These are phyloP conservation scores for Cephus pulcher DNA, from an alignment of 2,888 invertebrate genomes.

Conservation along the genomic window DNA sequence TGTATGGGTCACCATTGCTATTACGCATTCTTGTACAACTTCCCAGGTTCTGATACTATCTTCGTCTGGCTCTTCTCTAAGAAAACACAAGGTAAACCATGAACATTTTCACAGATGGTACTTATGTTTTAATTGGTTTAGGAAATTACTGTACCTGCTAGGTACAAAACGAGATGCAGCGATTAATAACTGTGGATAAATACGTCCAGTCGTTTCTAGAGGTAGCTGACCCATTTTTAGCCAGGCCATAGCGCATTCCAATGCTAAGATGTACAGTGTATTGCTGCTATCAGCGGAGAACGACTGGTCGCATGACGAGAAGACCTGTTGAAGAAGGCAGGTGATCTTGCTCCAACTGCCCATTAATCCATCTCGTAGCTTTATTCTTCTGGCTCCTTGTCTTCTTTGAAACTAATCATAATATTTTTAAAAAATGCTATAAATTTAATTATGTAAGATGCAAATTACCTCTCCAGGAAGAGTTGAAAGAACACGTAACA, in stretches of 20 bases:
- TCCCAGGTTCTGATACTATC: slow-evolving; percentile 49
- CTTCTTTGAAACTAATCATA: slow-evolving; percentile 44
- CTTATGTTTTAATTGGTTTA: not conserved
- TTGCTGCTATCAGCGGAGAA: slow-evolving; percentile 34
- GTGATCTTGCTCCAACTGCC: slow-evolving; percentile 53
- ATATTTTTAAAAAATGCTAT: slow-evolving; percentile 19
- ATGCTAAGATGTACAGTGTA: slow-evolving; percentile 45
- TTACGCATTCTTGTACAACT: slow-evolving; percentile 54
- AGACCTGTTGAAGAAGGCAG: slow-evolving; percentile 57
- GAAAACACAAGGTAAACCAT: not conserved
- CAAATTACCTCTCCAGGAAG: slow-evolving; percentile 86
- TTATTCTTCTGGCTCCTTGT: slow-evolving; percentile 33
- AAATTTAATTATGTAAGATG: slow-evolving; percentile 20
- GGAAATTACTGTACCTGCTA: slow-evolving; percentile 33
- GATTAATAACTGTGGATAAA: slow-evolving; percentile 53
- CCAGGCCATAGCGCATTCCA: slow-evolving; percentile 59
- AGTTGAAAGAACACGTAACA: slow-evolving; percentile 86
- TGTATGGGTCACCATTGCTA: slow-evolving; percentile 45
- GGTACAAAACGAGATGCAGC: slow-evolving; percentile 56
- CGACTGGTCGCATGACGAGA: slow-evolving; percentile 46
- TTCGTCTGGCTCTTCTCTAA: slow-evolving; percentile 41
- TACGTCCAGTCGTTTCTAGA: slow-evolving; percentile 49
- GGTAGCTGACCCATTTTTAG: slow-evolving; percentile 52
- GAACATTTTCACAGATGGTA: not conserved
- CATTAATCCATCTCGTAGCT: slow-evolving; percentile 39